A percentile compares a stretch with the other conserved stretches of the same genome.
Evolutionary conservation across 2,888 invertebrate species (phyloP).

Genomic region (Luffia ferchaultella): DNA sequence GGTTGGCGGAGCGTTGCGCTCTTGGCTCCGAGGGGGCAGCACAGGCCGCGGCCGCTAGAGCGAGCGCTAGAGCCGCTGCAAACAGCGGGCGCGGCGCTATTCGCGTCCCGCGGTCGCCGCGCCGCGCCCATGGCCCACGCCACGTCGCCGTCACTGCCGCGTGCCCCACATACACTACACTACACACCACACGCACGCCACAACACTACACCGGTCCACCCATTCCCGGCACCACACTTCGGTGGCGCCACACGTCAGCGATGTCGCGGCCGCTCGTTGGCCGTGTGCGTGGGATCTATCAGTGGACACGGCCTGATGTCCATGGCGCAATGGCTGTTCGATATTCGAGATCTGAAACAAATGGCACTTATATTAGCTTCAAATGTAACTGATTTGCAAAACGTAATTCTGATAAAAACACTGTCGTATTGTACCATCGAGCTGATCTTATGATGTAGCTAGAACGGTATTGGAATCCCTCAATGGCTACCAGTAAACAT

Average conservation of each 20-base stretch:
- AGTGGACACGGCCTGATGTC: neutral
- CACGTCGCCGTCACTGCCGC: conserved; percentile 57
- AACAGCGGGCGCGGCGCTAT: conserved; percentile 57
- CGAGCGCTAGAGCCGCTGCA: conserved; percentile 56
- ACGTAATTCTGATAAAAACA: too few species aligned
- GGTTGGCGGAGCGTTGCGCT: conserved; percentile 81
- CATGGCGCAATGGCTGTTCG: neutral
- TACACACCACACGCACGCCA: neutral
- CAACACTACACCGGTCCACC: neutral
- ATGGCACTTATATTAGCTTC: neutral
- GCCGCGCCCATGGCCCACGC: conserved; percentile 22
- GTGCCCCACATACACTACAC: conserved; percentile 24
- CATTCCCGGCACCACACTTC: neutral
- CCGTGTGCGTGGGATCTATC: too few species aligned
- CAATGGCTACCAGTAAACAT: too few species aligned
- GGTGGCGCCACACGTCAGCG: neutral
- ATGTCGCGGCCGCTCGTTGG: too few species aligned
- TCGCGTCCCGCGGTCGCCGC: conserved; percentile 32
- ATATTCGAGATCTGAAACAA: neutral
- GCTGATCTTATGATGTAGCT: too few species aligned
- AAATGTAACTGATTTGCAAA: too few species aligned
- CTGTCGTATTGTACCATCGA: too few species aligned
- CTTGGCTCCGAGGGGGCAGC: conserved; percentile 53
- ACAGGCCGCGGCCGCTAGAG: conserved; percentile 46
- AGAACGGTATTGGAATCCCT: too few species aligned